Evolutionary conservation across 2,888 invertebrate genomes (phyloP), one percentile per base, ranked within the genome.

Genomic region (Acheta domesticus): DNA sequence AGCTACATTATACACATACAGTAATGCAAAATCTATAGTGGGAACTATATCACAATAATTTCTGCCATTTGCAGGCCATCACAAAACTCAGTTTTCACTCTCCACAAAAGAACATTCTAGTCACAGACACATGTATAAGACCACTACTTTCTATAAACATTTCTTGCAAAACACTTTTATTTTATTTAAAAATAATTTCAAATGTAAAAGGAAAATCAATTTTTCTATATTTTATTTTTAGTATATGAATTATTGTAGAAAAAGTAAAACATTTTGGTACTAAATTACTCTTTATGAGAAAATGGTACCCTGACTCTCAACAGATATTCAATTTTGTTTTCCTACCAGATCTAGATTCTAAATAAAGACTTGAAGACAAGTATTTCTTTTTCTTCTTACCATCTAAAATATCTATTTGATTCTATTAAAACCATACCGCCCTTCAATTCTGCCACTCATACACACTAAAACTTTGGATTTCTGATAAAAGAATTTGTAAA

Each of bases 31-130:
- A 19, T 62, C 62, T 62, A 62, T 62, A 62, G n/a, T 62, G 62
- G 62, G 62, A 16, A 19, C 62, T 62, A 62, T 62, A 62, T 62
- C 62, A 62, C 62, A 62, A 62, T 62, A 62, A 62, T 14, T 62
- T n/a, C 62, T 62, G n/a, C 62, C 62, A 19, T 62, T 62, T 62
- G n/a, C 62, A 62, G 62, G 62, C 62, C 62, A 62, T 62, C 62
- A 62, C 14, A 62, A 19, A 62, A 62, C n/a, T 62, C 62, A 19
- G 62, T 19, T 62, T 62, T n/a, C 62, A 62, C 62, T 62, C 62
- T 8, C 36, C 36, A 36, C 36, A 36, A 36, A 36, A 62, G 62
- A 62, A 36, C 36, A 8, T 36, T 36, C 36, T 36, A 36, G 36
- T 36, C 36, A 36, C 36, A 36, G 36, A 36, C 36, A 36, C 36